Base-by-base conservation (phyloP, 2,888 invertebrate genomes). In the Noctuana brunneofusca region DNA sequence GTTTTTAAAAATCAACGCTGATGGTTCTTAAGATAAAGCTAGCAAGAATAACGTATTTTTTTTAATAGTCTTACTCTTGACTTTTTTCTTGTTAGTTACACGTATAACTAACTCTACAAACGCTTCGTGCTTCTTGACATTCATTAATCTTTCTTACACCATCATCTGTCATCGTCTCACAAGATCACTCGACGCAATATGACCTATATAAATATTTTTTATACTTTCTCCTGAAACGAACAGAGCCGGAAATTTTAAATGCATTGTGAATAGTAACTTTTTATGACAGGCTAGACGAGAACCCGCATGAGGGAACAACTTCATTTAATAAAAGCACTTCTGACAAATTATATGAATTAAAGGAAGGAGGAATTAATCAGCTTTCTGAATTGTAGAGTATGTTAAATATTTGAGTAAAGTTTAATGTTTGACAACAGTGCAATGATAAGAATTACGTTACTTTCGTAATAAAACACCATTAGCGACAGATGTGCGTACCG, bases 121-220 rank as follows among this genome's bases (percentile, higher is more conserved):
- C 48, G 48, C 24, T n/a, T 24, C n/a, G 14, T 48, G 20, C 18
- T 20, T 24, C 48, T 14, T 24, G 0, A 50, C 3, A 12, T 53
- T 53, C 30, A 53, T 53, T 53, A 32, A 53, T 53, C 53, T 32
- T 32, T 16, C 32, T 35, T 32, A 32, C 53, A 32, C 53, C 20
- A 32, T 20, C 50, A 52, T 53, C 53, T 32, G 32, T 53, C 53
- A 20, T 32, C 32, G 18, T 20, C 53, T 32, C 5, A 22, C 48
- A 30, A 24, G 16, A 30, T 16, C 27, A 16, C 53, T 35, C 53
- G n/a, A 20, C 27, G 14, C 53, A 12, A 20, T 53, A 11, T 50
- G 16, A 50, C 50, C 50, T 27, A 30, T 30, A 50, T 50, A 30
- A 50, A 50, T 50, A 50, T 6, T 27, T 22, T 50, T 50, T 50